These are phyloP conservation scores for Argyrosomus regius DNA, from an alignment of 2,797 vertebrate genomes.

Conservation along the genomic window DNA sequence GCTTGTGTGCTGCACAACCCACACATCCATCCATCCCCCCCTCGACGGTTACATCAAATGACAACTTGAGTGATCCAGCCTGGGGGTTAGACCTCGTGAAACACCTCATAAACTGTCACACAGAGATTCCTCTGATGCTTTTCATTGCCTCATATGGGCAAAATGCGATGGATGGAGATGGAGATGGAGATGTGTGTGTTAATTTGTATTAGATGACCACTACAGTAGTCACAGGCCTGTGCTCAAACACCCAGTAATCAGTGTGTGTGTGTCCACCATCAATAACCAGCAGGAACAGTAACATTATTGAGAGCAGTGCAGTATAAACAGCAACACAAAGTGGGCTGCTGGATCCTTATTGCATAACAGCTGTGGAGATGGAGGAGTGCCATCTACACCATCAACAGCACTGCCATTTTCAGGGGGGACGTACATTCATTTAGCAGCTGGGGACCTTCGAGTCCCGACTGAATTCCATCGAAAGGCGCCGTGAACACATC, in stretches of 20 bases:
- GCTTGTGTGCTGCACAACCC: conserved; percentile 38
- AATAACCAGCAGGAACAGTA: conserved; percentile 1
- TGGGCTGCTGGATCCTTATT: conserved; percentile 69
- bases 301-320: conserved; percentile 42
- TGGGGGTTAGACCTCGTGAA: neutral
- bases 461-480: neutral
- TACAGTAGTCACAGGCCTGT: neutral
- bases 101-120: neutral
- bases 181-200: neutral
- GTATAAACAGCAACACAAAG: conserved; percentile 47
- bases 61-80: neutral
- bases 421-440: conserved; percentile 30
- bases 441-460: neutral
- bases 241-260: neutral
- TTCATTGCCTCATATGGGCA: neutral
- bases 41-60: neutral
- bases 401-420: conserved; percentile 64
- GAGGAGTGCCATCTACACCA: conserved; percentile 67
- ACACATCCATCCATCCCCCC: conserved; percentile 27
- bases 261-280: neutral
- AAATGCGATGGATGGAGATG: no score
- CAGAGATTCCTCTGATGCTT: neutral
- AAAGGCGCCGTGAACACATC: neutral
- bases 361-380: conserved; percentile 79
- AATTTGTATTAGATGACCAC: neutral